These are phyloP conservation scores for Ferdinandea cuprea DNA, from an alignment of 2,888 invertebrate species.

Conservation along the genomic window DNA sequence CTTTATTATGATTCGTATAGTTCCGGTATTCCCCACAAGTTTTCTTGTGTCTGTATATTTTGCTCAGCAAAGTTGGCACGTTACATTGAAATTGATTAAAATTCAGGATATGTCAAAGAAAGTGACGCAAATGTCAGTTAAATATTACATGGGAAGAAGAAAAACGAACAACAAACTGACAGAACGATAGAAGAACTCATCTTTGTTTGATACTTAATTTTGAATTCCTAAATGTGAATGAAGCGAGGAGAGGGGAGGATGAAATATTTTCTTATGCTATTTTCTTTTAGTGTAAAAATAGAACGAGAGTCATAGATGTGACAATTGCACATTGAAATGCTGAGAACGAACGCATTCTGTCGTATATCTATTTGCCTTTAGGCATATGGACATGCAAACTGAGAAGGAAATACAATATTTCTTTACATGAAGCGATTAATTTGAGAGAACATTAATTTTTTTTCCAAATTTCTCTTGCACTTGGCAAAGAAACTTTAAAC, in stretches of 20 bases:
- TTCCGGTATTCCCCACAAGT: background rate
- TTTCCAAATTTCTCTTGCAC: too few relatives aligned
- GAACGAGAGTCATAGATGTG: conserved; percentile 8
- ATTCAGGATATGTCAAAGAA: conserved; percentile 35
- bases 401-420: too few relatives aligned
- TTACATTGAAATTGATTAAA: conserved; percentile 35
- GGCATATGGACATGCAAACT: too few relatives aligned
- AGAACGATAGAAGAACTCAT: background rate
- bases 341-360: background rate
- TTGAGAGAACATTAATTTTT: too few relatives aligned
- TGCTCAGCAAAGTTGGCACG: conserved; percentile 14
- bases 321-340: conserved; percentile 11
- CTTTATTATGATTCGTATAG: background rate
- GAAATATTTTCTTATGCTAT: background rate
- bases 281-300: background rate
- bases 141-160: background rate
- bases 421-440: too few relatives aligned
- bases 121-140: conserved; percentile 38
- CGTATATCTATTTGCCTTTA: background rate
- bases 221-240: conserved; percentile 4
- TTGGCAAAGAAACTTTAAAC: too few relatives aligned
- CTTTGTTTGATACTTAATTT: conserved; percentile 23
- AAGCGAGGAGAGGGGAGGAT: background rate
- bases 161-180: background rate
- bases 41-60: background rate